phyloP scores from a whole-genome alignment of 1,140 invertebrate species.

The Psilanteris sp. region DNA sequence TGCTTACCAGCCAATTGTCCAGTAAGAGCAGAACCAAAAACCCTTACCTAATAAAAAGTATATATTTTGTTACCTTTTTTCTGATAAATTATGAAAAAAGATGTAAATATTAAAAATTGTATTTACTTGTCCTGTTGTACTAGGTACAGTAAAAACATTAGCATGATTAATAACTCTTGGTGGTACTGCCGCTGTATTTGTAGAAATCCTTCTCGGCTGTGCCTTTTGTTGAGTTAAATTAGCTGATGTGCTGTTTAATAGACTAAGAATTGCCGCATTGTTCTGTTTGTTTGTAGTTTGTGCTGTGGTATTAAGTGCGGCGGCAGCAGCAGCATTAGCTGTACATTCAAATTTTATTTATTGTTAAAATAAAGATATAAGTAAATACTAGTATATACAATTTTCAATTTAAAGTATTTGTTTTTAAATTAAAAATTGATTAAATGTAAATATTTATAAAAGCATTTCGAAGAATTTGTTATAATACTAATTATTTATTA shows the following conservation, averaged over 20 bases:
- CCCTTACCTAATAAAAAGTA: constrained; percentile 75
- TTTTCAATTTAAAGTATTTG: too few relatives aligned
- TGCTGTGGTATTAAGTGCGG: constrained; percentile 78
- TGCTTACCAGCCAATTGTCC: constrained; percentile 75
- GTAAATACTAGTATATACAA: too few relatives aligned
- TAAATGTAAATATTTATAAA: too few relatives aligned
- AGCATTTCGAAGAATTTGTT: too few relatives aligned
- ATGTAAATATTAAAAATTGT: not conserved
- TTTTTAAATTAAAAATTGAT: too few relatives aligned
- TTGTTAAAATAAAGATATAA: too few relatives aligned
- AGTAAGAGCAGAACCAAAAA: constrained; percentile 75
- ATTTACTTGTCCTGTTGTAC: constrained; percentile 75
- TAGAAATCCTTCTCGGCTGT: constrained; percentile 73
- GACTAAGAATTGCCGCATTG: constrained; percentile 86
- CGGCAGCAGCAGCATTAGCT: constrained; percentile 77
- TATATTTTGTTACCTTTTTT: too few relatives aligned
- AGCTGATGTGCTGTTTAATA: constrained; percentile 86
- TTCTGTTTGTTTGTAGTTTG: constrained; percentile 76
- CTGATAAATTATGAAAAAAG: too few relatives aligned
- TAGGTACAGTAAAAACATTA: constrained; percentile 77
- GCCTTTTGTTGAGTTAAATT: constrained; percentile 76
- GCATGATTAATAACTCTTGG: constrained; percentile 76
- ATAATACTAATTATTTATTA: too few relatives aligned
- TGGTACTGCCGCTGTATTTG: constrained; percentile 75
- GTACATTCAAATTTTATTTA: constrained; percentile 19